Conservation (phyloP, 2,797 vertebrate species). For the Urocyon cinereoargenteus region DNA sequence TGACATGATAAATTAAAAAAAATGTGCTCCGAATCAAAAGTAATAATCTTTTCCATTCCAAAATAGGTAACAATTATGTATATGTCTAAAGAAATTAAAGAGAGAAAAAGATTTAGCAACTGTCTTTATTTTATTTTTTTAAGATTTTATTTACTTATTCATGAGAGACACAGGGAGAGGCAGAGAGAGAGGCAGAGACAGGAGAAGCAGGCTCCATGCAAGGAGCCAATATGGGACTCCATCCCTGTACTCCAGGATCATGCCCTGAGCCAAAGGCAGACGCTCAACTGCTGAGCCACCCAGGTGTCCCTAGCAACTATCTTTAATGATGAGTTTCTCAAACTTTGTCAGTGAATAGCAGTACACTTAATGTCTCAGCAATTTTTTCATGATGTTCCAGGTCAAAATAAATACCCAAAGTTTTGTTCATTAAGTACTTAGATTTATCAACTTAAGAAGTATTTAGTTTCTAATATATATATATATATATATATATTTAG, state of each 20-base stretch:
- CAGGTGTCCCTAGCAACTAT: not conserved
- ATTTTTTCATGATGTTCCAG: not conserved
- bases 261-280: no score
- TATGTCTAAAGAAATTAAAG: not conserved
- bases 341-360: not conserved
- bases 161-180: no score
- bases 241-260: no score
- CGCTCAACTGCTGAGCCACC: no score
- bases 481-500: not conserved
- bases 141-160: no score
- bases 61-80: not conserved
- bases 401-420: not conserved
- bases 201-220: no score
- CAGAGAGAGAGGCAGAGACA: no score
- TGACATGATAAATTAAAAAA: constrained; percentile 1
- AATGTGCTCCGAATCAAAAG: not conserved
- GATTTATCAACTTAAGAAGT: not conserved
- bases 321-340: not conserved
- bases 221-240: no score
- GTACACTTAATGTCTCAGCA: not conserved
- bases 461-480: not conserved
- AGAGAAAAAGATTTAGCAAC: not conserved
- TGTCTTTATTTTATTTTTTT: not conserved
- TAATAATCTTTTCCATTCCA: constrained; percentile 1
- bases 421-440: not conserved